Evolutionary conservation across 2,797 vertebrate species (phyloP).

Genomic region (Borostomias antarcticus): DNA sequence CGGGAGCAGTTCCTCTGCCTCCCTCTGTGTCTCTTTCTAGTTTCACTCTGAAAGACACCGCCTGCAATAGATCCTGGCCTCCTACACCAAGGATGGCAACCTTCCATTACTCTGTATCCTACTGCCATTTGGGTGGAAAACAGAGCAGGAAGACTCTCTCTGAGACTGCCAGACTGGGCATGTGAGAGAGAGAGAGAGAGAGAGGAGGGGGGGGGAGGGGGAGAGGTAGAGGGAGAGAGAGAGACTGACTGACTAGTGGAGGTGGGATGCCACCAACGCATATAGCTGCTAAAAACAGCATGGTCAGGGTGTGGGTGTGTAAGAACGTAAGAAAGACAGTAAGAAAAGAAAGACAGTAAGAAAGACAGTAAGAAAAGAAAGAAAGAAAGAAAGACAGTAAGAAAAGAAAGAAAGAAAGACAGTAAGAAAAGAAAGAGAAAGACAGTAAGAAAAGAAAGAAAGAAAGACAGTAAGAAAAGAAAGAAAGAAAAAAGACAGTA

Average conservation of each 20-base stretch:
- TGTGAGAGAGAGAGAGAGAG: too few species aligned
- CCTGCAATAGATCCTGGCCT: slow-evolving; percentile 62
- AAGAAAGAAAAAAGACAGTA: too few species aligned
- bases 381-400: too few species aligned
- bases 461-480: not conserved
- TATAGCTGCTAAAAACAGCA: slow-evolving; percentile 36
- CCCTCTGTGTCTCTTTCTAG: slow-evolving; percentile 42
- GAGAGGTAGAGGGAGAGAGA: not conserved
- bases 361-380: too few species aligned
- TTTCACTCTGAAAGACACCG: slow-evolving; percentile 39
- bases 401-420: slow-evolving; percentile 5
- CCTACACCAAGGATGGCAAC: slow-evolving; percentile 60
- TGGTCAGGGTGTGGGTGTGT: slow-evolving; percentile 5
- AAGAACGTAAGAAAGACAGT: too few species aligned
- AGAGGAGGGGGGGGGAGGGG: too few species aligned
- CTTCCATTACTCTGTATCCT: slow-evolving; percentile 37
- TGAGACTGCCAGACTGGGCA: slow-evolving; percentile 39
- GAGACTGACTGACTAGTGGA: slow-evolving; percentile 32
- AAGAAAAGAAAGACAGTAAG: slow-evolving; percentile 2
- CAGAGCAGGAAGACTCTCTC: slow-evolving; percentile 29
- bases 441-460: too few species aligned
- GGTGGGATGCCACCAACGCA: slow-evolving; percentile 44
- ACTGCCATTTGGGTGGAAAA: slow-evolving; percentile 46
- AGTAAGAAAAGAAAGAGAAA: too few species aligned
- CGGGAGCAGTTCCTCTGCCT: slow-evolving; percentile 23